Evolutionary conservation across 2,113 vertebrate genomes (phyloP), one percentile per base, ranked within the genome.

Genomic region (Heliornis fulica): DNA sequence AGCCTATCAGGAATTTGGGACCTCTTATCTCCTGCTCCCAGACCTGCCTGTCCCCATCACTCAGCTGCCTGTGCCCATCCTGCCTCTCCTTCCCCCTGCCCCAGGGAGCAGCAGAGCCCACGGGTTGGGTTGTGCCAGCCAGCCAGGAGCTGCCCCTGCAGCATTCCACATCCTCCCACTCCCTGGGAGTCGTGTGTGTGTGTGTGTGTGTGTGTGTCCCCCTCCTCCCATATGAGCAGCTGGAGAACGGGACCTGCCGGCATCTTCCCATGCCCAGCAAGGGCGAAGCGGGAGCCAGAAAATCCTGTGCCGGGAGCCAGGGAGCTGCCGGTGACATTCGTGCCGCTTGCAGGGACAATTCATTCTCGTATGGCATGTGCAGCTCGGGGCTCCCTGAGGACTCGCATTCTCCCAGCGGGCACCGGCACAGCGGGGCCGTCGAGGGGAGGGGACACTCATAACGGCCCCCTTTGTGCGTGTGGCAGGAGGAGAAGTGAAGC

Each of bases 391-490:
- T 95, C 94, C 92, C 90, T 89, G 94, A 93, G 95, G 95, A 91
- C 94, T 95, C 64, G 8, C 83, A 17, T 79, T 72, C 84, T 46
- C 43, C 61, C 59, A 22, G 72, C 16, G 34, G 50, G 78, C 76
- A 57, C 59, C 2, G 1, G 68, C 84, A 29, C 88, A 45, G 82
- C 19, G 3, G 68, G 92, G 28, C 12, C 15, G n/a, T n/a, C n/a
- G n/a, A n/a, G n/a, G 0, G 18, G 56, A 43, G 46, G 43, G 85
- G 45, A 36, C 79, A 65, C 29, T 89, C 74, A 89, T 75, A 89
- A 95, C 53, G 10, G 93, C 70, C 89, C 92, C 90, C 83, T 95
- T 96, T 96, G 96, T 96, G 92, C 41, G 29, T 54, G 51, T 11
- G 20, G 46, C 15, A 5, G 75, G 76, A 66, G 94, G 82, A 66